A percentile compares a stretch with the other conserved stretches of the same genome.
These are phyloP conservation scores for Parotia lawesii DNA, from an alignment of 2,113 vertebrate species.

Conservation along the genomic window DNA sequence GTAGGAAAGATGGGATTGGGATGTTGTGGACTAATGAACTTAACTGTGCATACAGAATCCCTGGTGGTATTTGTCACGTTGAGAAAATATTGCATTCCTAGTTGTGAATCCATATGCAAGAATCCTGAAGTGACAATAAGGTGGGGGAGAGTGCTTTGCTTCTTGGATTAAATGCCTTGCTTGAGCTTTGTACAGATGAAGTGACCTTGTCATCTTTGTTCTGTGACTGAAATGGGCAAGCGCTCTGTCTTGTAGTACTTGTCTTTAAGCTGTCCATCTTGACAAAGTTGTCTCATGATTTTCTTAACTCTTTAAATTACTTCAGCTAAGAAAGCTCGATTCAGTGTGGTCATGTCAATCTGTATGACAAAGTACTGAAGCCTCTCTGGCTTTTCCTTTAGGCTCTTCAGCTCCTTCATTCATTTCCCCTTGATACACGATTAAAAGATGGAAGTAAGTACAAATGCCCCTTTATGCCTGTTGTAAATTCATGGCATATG, in stretches of 20 bases:
- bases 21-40: neutral
- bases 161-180: neutral
- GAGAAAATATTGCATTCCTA: neutral
- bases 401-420: conserved; percentile 94
- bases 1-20: neutral
- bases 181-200: neutral
- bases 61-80: neutral
- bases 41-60: neutral
- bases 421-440: conserved; percentile 92
- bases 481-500: neutral
- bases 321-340: neutral
- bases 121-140: neutral
- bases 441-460: conserved; percentile 98
- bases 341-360: neutral
- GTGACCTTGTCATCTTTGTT: neutral
- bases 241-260: neutral
- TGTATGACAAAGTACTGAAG: neutral
- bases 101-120: neutral
- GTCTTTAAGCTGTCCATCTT: neutral
- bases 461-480: neutral
- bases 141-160: neutral
- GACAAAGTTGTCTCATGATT: neutral
- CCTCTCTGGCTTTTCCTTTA: conserved; percentile 50
- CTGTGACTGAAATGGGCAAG: neutral
- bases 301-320: neutral